Base-by-base conservation (phyloP, 2,797 vertebrate genomes). In the Helarctos malayanus region DNA sequence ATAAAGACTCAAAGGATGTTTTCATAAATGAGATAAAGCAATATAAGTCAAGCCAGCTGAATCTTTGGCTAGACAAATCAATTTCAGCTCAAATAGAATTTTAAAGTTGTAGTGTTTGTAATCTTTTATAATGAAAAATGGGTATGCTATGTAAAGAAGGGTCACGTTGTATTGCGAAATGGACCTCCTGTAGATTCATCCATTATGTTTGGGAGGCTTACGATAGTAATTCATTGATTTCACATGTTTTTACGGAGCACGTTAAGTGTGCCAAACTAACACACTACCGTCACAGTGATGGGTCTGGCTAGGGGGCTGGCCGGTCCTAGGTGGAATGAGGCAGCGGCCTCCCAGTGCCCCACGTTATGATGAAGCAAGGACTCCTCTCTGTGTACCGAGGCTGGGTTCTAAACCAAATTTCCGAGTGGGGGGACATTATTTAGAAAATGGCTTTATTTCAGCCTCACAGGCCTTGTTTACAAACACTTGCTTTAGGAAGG, bases 51-150 rank as follows among this genome's bases (percentile, higher is more conserved):
- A 84, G 14, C 13, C 45, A 5, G 7, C 69, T 89, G 14, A 94
- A 56, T 78, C 38, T 71, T 95, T 86, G 14, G 7, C 56, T 78
- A 79, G 25, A 25, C 13, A 93, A 94, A 90, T 91, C 91, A 65
- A 78, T 87, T 89, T 76, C 12, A 79, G 38, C 11, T 90, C 91
- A 96, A 61, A 91, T 16, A 41, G 29, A 89, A 91, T 88, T 95
- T 78, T 83, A 89, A 95, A 94, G 11, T 54, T 57, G 47, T 4
- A 45, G 18, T 63, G 41, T 63, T 87, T 85, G 38, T 83, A 15
- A 63, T 73, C 23, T 86, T 79, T 69, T 38, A 61, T 73, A 57
- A 82, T 92, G 59, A 54, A 75, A 94, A 84, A 52, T 68, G 6
- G 32, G 47, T 93, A 29, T 0, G 0, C 23, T 65, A 75, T 93